Conservation (phyloP, 2,113 vertebrate species). For the Callaeas wilsoni region DNA sequence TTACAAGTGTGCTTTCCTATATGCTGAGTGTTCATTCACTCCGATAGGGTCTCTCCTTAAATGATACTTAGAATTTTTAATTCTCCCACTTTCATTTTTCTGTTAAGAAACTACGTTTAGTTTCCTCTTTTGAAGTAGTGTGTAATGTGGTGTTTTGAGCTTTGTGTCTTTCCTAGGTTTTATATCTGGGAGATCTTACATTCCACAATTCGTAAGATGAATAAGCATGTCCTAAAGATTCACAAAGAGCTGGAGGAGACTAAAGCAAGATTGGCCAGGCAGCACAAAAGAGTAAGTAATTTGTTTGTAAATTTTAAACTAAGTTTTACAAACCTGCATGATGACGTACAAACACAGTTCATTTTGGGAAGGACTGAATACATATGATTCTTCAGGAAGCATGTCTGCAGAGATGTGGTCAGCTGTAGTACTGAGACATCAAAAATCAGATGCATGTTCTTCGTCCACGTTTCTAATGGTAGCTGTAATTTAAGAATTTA, state of each 20-base stretch:
- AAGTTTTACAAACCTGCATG: neutral
- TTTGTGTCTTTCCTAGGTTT: conserved; percentile 73
- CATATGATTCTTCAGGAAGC: neutral
- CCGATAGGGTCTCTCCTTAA: neutral
- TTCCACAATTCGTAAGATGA: conserved; percentile 98
- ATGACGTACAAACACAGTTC: neutral
- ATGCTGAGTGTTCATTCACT: neutral
- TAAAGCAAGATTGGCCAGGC: conserved; percentile 92
- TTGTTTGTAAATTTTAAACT: neutral
- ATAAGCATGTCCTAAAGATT: conserved; percentile 97
- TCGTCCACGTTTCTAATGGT: neutral
- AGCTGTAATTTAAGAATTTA: neutral
- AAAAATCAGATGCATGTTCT: neutral
- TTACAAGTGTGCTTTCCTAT: neutral
- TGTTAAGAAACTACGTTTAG: neutral
- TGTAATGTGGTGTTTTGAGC: neutral
- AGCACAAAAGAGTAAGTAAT: conserved; percentile 81
- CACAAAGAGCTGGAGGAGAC: conserved; percentile 94
- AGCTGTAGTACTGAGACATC: neutral
- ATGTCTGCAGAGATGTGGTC: neutral
- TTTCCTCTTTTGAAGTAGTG: neutral
- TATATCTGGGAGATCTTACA: conserved; percentile 97
- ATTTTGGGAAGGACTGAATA: neutral
- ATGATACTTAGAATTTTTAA: neutral
- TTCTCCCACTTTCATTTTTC: neutral